A percentile compares a stretch with the other conserved stretches of the same genome.
Evolutionary conservation across 2,113 vertebrate genomes (phyloP).

Genomic region (Plecotus auritus): DNA sequence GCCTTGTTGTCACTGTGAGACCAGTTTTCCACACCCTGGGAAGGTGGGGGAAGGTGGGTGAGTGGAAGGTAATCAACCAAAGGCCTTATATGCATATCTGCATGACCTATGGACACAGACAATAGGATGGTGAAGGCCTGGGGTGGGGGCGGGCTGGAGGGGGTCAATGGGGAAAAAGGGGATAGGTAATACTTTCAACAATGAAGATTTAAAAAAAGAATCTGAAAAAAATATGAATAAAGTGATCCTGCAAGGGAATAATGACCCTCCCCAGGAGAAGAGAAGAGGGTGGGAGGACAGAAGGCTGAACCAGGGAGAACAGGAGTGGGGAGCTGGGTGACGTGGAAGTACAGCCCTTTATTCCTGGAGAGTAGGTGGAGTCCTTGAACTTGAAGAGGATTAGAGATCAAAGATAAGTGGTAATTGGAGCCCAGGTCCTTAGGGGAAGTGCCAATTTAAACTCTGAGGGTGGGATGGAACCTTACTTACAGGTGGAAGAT

Average conservation of each 20-base stretch:
- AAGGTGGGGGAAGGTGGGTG: no score
- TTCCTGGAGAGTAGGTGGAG: slow-evolving; percentile 33
- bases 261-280: not conserved
- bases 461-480: not conserved
- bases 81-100: no score
- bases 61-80: no score
- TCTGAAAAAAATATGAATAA: not conserved
- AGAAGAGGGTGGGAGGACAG: not conserved
- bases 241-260: not conserved
- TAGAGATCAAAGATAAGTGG: slow-evolving; percentile 44
- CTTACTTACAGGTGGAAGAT: not conserved
- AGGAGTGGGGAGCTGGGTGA: not conserved
- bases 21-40: not conserved
- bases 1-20: not conserved
- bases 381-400: slow-evolving; percentile 46
- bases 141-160: no score
- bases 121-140: no score
- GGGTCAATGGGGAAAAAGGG: no score
- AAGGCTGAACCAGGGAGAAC: not conserved
- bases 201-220: not conserved
- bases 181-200: no score
- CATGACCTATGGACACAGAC: no score
- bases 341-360: not conserved
- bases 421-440: slow-evolving; percentile 40
- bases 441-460: slow-evolving; percentile 27